These are phyloP conservation scores for Musca domestica DNA, from an alignment of 1,140 invertebrate species.

Conservation along the genomic window DNA sequence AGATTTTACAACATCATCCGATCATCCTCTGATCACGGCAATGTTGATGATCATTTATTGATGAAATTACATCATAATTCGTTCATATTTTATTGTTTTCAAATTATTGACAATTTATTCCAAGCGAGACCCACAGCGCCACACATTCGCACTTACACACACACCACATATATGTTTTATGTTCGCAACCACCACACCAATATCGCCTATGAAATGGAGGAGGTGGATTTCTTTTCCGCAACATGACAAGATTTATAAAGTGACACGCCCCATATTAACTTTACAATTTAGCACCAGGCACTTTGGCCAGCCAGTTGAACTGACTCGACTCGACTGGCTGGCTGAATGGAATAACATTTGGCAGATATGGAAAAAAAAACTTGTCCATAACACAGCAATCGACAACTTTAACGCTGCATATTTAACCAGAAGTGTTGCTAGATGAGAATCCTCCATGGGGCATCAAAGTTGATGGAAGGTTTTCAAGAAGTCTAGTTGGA, in stretches of 20 bases:
- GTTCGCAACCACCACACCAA: no score
- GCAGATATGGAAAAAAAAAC: neutral
- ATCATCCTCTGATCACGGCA: no score
- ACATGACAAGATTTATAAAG: conserved; percentile 17
- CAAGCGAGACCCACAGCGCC: neutral
- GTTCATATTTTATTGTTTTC: neutral
- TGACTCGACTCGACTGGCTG: no score
- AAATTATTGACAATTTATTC: conserved; percentile 1
- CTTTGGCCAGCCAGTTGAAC: neutral
- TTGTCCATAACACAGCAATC: neutral
- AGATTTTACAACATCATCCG: no score
- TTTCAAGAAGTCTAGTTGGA: neutral
- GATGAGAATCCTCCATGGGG: no score
- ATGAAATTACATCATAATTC: conserved; percentile 6
- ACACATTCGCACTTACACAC: neutral
- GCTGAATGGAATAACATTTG: no score
- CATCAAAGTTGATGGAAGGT: neutral
- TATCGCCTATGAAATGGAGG: no score
- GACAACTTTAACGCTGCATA: conserved; percentile 10
- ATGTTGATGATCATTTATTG: no score
- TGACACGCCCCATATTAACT: conserved; percentile 42
- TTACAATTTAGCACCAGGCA: conserved; percentile 30
- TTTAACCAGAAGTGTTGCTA: neutral
- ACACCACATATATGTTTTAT: no score
- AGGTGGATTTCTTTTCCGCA: neutral